A percentile compares a stretch with the other conserved stretches of the same genome.
These are phyloP conservation scores for Rhamphomyia laevipes DNA, from an alignment of 2,888 invertebrate genomes.

Conservation along the genomic window DNA sequence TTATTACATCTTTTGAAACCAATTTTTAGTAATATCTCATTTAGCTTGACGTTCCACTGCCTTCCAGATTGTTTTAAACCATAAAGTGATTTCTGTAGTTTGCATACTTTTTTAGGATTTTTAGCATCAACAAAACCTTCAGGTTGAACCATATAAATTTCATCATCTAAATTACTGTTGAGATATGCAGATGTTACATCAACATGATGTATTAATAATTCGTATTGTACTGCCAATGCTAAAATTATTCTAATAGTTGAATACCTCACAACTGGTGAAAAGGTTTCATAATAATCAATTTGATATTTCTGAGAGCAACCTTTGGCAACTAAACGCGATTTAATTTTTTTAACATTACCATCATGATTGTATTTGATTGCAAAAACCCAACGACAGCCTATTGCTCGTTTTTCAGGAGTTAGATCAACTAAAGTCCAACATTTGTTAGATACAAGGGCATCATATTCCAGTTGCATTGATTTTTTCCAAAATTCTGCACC, in stretches of 20 bases:
- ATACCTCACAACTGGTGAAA: too few relatives aligned
- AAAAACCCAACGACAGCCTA: slow-evolving; percentile 17
- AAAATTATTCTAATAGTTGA: too few relatives aligned
- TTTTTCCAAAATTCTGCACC: background rate
- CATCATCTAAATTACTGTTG: slow-evolving; percentile 13
- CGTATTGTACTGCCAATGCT: too few relatives aligned
- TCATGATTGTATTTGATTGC: slow-evolving; percentile 11
- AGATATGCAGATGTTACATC: slow-evolving; percentile 17
- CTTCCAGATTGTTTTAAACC: slow-evolving; percentile 4
- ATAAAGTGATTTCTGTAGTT: slow-evolving; percentile 2
- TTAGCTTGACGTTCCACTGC: background rate
- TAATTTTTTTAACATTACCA: slow-evolving; percentile 11
- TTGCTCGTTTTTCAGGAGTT: slow-evolving; percentile 9
- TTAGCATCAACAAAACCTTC: slow-evolving; percentile 6
- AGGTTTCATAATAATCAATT: too few relatives aligned
- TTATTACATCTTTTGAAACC: background rate
- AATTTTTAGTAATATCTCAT: background rate
- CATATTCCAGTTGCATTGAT: slow-evolving; percentile 16
- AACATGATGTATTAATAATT: too few relatives aligned
- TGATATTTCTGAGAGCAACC: slow-evolving; percentile 13
- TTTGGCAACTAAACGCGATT: slow-evolving; percentile 14
- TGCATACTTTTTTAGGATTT: slow-evolving; percentile 4
- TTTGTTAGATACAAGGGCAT: slow-evolving; percentile 10
- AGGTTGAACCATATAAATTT: slow-evolving; percentile 15
- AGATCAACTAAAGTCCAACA: slow-evolving; percentile 14